A percentile compares a stretch with the other conserved stretches of the same genome.
Conservation (phyloP, 2,888 invertebrate genomes). For the Dolomedes plantarius region DNA sequence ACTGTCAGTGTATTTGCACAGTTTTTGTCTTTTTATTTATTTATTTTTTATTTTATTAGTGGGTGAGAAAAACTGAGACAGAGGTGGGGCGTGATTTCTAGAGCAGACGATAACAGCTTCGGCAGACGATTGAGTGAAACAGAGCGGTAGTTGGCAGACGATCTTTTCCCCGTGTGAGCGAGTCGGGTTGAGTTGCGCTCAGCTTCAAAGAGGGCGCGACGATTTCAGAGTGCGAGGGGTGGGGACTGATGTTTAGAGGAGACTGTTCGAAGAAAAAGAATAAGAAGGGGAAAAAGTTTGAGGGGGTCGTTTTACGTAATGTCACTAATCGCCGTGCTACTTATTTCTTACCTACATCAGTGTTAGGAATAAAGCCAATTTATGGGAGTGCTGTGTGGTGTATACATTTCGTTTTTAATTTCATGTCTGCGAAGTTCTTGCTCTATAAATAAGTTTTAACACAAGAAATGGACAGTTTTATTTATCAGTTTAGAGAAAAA, state of each 20-base stretch:
- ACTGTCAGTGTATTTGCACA: constrained; percentile 3
- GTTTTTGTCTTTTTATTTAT: no score
- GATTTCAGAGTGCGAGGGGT: constrained; percentile 59
- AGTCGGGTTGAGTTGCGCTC: constrained; percentile 59
- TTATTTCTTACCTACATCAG: no score
- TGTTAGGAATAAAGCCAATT: no score
- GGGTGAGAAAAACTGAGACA: neutral
- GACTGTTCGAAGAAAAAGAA: constrained; percentile 24
- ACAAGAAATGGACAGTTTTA: no score
- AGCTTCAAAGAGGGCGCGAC: constrained; percentile 57
- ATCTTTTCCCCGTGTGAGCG: constrained; percentile 55
- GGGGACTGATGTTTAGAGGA: constrained; percentile 64
- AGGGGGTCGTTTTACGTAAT: no score
- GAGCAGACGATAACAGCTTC: constrained; percentile 40
- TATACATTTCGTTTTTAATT: no score
- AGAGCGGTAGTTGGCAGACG: constrained; percentile 56
- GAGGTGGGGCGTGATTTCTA: neutral
- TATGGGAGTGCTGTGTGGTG: no score
- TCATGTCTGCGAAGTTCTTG: no score
- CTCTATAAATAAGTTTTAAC: no score
- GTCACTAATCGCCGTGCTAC: no score
- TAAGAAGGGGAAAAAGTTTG: constrained; percentile 17
- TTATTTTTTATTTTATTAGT: neutral
- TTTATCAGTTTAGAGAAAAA: no score
- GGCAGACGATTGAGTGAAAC: constrained; percentile 19